These are phyloP conservation scores for Cactoblastis cactorum DNA, from an alignment of 2,888 invertebrate genomes.

Conservation along the genomic window DNA sequence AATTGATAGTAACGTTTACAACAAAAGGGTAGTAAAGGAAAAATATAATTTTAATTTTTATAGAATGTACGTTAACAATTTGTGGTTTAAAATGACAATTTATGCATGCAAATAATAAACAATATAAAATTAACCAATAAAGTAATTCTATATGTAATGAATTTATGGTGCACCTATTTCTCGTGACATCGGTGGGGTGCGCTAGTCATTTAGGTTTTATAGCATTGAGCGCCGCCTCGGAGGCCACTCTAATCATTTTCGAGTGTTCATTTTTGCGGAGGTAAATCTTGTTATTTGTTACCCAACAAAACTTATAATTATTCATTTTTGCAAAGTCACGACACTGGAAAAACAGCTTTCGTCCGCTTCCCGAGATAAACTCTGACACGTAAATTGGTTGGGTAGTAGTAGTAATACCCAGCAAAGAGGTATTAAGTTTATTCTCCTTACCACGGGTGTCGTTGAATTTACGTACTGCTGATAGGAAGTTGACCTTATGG, in stretches of 20 bases:
- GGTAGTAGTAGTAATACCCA: not conserved
- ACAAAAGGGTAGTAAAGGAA: no score
- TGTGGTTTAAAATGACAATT: no score
- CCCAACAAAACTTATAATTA: not conserved
- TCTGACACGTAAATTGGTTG: not conserved
- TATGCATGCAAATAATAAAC: no score
- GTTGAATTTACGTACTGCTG: not conserved
- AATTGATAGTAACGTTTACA: no score
- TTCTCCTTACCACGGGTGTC: not conserved
- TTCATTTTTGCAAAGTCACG: not conserved
- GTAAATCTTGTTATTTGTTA: not conserved
- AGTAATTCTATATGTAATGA: not conserved
- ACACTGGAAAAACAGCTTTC: not conserved
- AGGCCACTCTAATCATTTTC: not conserved
- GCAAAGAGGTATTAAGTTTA: not conserved
- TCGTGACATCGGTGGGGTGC: not conserved
- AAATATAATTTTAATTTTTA: no score
- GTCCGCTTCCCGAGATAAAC: not conserved
- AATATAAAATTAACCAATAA: not conserved
- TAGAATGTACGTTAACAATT: no score
- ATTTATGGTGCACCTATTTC: not conserved
- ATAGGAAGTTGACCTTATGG: not conserved
- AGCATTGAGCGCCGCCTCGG: not conserved
- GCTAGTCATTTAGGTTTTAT: not conserved
- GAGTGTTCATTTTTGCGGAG: not conserved